Evolutionary conservation across 2,113 vertebrate genomes (phyloP), one percentile per base, ranked within the genome.

Genomic region (Tyrannus savana): DNA sequence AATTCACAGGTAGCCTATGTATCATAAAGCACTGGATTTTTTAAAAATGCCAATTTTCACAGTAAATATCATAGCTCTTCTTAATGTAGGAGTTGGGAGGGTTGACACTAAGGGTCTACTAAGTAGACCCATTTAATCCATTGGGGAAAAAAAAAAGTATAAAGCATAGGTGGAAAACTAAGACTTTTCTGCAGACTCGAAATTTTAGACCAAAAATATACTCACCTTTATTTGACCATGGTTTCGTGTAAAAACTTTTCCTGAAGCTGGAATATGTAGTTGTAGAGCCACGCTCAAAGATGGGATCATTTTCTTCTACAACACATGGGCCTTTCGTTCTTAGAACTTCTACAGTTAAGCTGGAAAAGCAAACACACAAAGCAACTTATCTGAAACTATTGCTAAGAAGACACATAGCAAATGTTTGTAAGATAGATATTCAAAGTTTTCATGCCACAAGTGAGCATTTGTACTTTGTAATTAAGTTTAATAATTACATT

Each of bases 211-310:
- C 21, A 91, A 84, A 95, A 93, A 77, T 16, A 59, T 13, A 82
- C 83, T 91, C 71, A 99, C 99, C 99, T 99, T 98, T 98, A 91
- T 97, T 98, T 77, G 99, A 99, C 99, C 99, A 99, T 5, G 99
- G 99, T 93, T 99, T 99, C 4, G 99, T 98, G 78, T 99, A 98
- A 95, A 95, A 98, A 62, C 96, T 98, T 95, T 98, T 99, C 92
- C 99, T 98, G 96, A 99, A 99, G 96, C 99, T 99, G 30, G 99
- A 99, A 95, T 99, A 99, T 1, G 99, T 99, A 64, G 99, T 99
- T 77, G 99, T 99, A 92, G 99, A 99, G 58, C 99, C 99, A 53
- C 99, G 98, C 74, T 99, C 99, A 98, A 99, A 99, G 91, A 99
- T 99, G 49, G 99, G 99, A 91, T 99, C 99, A 94, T 99, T 98